These are phyloP conservation scores for Anthopleura xanthogrammica DNA, from an alignment of 92 coral and sea anemone species.

Conservation along the genomic window DNA sequence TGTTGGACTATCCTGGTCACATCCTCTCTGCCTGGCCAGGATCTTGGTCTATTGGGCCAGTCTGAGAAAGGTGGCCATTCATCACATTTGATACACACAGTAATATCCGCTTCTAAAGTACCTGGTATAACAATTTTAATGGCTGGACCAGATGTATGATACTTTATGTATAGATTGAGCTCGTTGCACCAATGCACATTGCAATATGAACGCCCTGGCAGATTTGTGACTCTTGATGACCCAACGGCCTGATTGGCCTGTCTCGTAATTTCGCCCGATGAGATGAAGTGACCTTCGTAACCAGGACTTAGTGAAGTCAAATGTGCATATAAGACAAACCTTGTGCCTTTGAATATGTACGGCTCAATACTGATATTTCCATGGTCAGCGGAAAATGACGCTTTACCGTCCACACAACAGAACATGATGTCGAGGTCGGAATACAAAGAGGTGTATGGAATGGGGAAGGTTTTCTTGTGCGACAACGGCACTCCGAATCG, in stretches of 20 bases:
- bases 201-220: not conserved
- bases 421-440: constrained; percentile 50
- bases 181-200: not conserved
- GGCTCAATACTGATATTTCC: constrained; percentile 18
- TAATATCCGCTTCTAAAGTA: constrained; percentile 31
- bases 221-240: not conserved
- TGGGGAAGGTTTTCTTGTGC: not conserved
- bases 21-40: constrained; percentile 36
- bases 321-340: constrained; percentile 14
- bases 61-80: constrained; percentile 49
- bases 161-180: too few relatives aligned
- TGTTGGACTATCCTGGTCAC: constrained; percentile 27
- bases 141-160: constrained; percentile 18
- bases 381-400: constrained; percentile 16
- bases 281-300: not conserved
- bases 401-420: constrained; percentile 6
- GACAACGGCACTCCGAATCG: not conserved
- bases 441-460: not conserved
- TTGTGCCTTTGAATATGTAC: not conserved
- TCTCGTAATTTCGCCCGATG: not conserved
- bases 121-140: constrained; percentile 3
- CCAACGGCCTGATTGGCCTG: constrained; percentile 7
- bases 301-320: constrained; percentile 14
- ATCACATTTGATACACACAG: constrained; percentile 25
- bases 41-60: constrained; percentile 30